These are phyloP conservation scores for Heliconius erato DNA, from an alignment of 2,888 invertebrate genomes.

Conservation along the genomic window DNA sequence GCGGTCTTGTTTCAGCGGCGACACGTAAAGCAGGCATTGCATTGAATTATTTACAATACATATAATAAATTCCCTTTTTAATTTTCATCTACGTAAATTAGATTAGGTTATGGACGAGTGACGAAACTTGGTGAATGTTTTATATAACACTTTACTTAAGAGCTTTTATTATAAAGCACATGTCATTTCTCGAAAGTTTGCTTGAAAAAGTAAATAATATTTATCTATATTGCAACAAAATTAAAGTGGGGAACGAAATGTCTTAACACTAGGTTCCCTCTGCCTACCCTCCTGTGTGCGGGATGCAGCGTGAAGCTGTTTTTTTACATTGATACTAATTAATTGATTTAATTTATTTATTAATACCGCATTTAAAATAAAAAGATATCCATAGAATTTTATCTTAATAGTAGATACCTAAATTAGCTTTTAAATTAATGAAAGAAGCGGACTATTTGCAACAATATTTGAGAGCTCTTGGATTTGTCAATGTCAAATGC, in stretches of 20 bases:
- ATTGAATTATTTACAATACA: slow-evolving; percentile 81
- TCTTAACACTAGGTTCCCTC: too few species aligned
- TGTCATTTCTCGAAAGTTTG: background rate
- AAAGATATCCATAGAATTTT: background rate
- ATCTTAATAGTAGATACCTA: background rate
- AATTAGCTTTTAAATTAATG: slow-evolving; percentile 31
- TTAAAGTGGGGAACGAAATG: too few species aligned
- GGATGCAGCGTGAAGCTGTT: too few species aligned
- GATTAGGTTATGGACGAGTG: slow-evolving; percentile 18
- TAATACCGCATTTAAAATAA: background rate
- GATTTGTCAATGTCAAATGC: slow-evolving; percentile 46
- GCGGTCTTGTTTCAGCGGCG: slow-evolving; percentile 49
- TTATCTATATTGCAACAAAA: too few species aligned
- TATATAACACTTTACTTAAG: slow-evolving; percentile 5
- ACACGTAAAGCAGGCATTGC: slow-evolving; percentile 63
- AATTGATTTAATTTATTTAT: background rate
- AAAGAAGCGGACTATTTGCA: slow-evolving; percentile 34
- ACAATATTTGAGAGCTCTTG: slow-evolving; percentile 35
- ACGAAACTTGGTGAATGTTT: slow-evolving; percentile 2
- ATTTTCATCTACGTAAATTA: slow-evolving; percentile 60
- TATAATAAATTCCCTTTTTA: slow-evolving; percentile 84
- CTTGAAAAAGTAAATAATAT: background rate
- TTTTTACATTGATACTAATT: too few species aligned
- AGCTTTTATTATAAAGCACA: background rate
- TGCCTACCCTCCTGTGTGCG: too few species aligned